Evolutionary conservation across 2,888 invertebrate genomes (phyloP), one percentile per base, ranked within the genome.

Genomic region (Diarsia rubi): DNA sequence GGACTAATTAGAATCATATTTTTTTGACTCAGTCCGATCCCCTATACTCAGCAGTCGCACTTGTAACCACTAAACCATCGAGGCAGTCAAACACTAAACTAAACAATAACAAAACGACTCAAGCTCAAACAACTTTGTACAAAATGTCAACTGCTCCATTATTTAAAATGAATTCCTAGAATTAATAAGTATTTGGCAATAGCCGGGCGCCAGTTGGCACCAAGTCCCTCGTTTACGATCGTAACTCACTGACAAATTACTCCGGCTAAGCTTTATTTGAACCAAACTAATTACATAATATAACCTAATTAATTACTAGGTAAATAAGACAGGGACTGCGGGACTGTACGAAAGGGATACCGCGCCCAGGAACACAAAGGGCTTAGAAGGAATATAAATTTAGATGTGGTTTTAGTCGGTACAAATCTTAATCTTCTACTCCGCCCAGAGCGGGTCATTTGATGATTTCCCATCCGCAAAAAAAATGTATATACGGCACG

Each of bases 241-340:
- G 37, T 81, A 72, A 81, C 76, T 84, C 71, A 81, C 64, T 76
- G 81, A 72, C 81, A 69, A 84, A 82, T 84, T 84, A 66, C 75
- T 65, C n/a, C 4, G 24, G 12, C 67, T 62, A 49, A 66, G 63
- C 69, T 67, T 49, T 60, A 66, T 60, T 69, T 60, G 62, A 69
- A 75, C 62, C 63, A 47, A 65, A 57, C 64, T 69, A 74, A 81
- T 62, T 65, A 49, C 5, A 21, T 31, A 63, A 21, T 31, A 63
- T 45, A 73, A 45, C 49, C 21, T 65, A 65, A 73, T 80, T 69
- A 63, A 76, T 37, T 65, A 54, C 16, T 5, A 14, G 44, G 14
- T 27, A 37, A 19, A 42, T 62, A 16, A 14, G 42, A n/a, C n/a
- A n/a, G n/a, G n/a, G n/a, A n/a, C n/a, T n/a, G 8, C 14, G 1